Evolutionary conservation across 2,113 vertebrate genomes (phyloP).

Genomic region (Tautogolabrus adspersus): DNA sequence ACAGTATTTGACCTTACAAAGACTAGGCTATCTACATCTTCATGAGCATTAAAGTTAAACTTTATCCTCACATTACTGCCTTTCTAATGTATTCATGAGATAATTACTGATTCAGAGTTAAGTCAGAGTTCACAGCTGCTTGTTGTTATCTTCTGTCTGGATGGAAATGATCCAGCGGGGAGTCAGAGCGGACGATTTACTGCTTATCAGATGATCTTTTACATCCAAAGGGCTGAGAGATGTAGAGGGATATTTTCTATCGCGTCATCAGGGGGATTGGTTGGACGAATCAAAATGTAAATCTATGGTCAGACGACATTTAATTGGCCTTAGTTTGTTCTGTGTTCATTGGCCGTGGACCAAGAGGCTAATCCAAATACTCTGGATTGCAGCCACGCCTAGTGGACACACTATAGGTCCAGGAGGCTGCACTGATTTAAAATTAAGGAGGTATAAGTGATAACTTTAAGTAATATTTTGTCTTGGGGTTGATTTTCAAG

Average conservation of each 20-base stretch:
- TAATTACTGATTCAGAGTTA: slow-evolving; percentile 25
- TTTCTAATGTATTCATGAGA: slow-evolving; percentile 13
- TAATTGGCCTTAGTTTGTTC: slow-evolving; percentile 49
- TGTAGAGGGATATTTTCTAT: slow-evolving; percentile 40
- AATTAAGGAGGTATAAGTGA: not conserved
- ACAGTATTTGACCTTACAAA: not conserved
- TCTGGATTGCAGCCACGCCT: slow-evolving; percentile 13
- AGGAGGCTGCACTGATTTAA: not conserved
- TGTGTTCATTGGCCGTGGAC: slow-evolving; percentile 45
- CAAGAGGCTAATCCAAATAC: slow-evolving; percentile 51
- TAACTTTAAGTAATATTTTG: not conserved
- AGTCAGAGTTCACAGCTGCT: slow-evolving; percentile 53
- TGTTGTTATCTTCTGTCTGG: slow-evolving; percentile 45
- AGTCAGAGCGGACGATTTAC: slow-evolving; percentile 29
- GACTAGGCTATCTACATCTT: not conserved
- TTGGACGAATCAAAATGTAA: slow-evolving; percentile 29
- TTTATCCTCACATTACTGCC: not conserved
- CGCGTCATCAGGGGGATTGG: slow-evolving; percentile 31
- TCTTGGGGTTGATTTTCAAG: not conserved
- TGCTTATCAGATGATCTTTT: slow-evolving; percentile 64
- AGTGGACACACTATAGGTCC: not conserved
- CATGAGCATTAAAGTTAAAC: not conserved
- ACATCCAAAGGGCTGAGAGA: slow-evolving; percentile 34
- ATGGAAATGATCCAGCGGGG: slow-evolving; percentile 46
- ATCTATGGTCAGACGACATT: slow-evolving; percentile 29